Percentiles rank a stretch among this genome's conserved stretches.
Conservation (phyloP, 2,888 invertebrate genomes). For the Ecliptopera silaceata region DNA sequence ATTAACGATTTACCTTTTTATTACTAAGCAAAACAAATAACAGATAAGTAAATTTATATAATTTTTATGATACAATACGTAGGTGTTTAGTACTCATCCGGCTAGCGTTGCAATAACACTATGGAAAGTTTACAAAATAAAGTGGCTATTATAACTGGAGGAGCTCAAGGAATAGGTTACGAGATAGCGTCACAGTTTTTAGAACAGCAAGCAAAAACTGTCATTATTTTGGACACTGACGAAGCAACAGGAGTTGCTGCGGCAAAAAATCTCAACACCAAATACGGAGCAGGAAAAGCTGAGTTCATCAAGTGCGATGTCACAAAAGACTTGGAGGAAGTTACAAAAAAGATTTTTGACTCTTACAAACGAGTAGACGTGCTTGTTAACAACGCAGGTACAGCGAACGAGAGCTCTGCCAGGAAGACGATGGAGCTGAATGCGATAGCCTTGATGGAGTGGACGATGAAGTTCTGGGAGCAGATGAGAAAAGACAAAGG, state of each 20-base stretch:
- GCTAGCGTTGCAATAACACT: neutral
- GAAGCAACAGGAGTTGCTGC: conserved; percentile 19
- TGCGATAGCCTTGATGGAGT: conserved; percentile 45
- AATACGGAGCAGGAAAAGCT: conserved; percentile 64
- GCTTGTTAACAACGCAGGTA: conserved; percentile 64
- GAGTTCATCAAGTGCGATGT: conserved; percentile 75
- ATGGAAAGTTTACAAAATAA: conserved; percentile 35
- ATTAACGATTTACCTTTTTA: too few species aligned
- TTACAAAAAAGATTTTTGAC: conserved; percentile 48
- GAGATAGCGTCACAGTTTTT: conserved; percentile 64
- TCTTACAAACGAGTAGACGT: conserved; percentile 57
- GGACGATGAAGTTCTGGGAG: conserved; percentile 65
- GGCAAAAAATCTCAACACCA: conserved; percentile 40
- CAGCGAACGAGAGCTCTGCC: conserved; percentile 39
- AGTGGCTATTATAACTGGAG: conserved; percentile 65
- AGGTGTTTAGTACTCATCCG: neutral
- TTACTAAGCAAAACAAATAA: neutral
- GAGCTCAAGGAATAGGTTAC: conserved; percentile 72
- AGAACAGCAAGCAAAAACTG: conserved; percentile 50
- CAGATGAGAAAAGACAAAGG: conserved; percentile 78
- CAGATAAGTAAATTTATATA: neutral
- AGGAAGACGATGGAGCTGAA: conserved; percentile 53
- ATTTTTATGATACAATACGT: neutral
- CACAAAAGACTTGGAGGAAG: conserved; percentile 62
- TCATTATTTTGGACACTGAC: conserved; percentile 46